Percentiles rank a stretch among this genome's conserved stretches.
Evolutionary conservation across 2,113 vertebrate species (phyloP).

Genomic region (Lampris megalopsis): DNA sequence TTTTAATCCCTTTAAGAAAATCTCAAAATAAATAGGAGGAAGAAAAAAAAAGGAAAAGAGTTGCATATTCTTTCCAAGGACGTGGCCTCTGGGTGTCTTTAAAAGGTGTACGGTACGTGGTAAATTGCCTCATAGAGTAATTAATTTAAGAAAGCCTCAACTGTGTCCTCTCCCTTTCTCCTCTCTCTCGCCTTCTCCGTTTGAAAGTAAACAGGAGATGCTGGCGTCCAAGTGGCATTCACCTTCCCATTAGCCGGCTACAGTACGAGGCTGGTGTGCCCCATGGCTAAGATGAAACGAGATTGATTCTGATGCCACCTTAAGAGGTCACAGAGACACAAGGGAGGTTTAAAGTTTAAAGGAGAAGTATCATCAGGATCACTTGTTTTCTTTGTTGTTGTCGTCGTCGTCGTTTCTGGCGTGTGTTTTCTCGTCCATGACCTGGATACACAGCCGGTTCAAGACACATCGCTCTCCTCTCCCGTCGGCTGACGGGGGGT

Average conservation of each 20-base stretch:
- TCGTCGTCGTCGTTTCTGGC: no score
- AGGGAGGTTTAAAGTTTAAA: slow-evolving; percentile 23
- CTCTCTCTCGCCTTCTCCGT: background rate
- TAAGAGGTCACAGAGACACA: slow-evolving; percentile 48
- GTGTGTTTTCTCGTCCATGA: slow-evolving; percentile 43
- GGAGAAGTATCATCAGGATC: background rate
- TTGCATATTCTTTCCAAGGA: slow-evolving; percentile 9
- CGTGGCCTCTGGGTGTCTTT: background rate
- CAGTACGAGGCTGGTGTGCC: slow-evolving; percentile 30
- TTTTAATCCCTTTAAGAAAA: slow-evolving; percentile 23
- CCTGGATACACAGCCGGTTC: slow-evolving; percentile 69
- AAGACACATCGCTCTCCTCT: slow-evolving; percentile 61
- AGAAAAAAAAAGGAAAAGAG: background rate
- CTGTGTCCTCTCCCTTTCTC: no score
- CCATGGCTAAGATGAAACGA: slow-evolving; percentile 42
- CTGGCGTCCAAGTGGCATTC: slow-evolving; percentile 8
- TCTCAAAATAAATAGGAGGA: background rate
- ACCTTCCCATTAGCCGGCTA: slow-evolving; percentile 23
- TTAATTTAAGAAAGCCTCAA: slow-evolving; percentile 26
- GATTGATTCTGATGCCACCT: slow-evolving; percentile 42
- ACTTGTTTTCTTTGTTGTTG: no score
- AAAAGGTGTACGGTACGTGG: background rate
- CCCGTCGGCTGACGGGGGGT: slow-evolving; percentile 48
- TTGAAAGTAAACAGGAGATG: slow-evolving; percentile 26
- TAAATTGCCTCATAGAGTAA: slow-evolving; percentile 27